Evolutionary conservation across 2,113 vertebrate species (phyloP), one percentile per base, ranked within the genome.

Genomic region (Setophaga kirtlandii): DNA sequence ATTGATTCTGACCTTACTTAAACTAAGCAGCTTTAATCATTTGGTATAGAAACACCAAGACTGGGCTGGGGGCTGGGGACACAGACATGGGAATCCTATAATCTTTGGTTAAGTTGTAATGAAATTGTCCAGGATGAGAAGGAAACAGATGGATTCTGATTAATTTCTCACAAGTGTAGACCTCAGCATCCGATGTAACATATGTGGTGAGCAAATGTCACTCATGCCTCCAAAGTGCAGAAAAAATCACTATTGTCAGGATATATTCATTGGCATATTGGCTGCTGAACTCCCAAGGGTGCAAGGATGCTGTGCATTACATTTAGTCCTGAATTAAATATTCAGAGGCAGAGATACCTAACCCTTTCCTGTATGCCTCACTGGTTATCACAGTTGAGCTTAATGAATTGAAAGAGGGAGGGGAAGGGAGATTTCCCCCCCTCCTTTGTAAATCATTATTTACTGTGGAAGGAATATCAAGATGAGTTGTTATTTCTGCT

Each of bases 141-240:
- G 96, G 97, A 95, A 98, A 97, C 98, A 98, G 98, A 98, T 98
- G 98, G 98, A 98, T 98, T 97, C 98, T 98, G 98, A 98, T 98
- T 98, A 98, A 98, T 98, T 98, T 97, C 97, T 96, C 94, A 95
- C 97, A 95, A 97, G 95, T 95, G 93, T 96, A 97, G 95, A 95
- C 88, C 96, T 96, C 87, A 89, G 83, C 96, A 97, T 94, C 96
- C 92, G 85, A 95, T 94, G 95, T 67, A 97, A 97, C 96, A 97
- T 96, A 96, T 97, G 95, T 88, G 97, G 84, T 74, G 87, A 96
- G 82, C 96, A 92, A 96, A 97, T 96, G 96, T 92, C 90, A 94
- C 90, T 93, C 93, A 94, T 91, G 94, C 93, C 91, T 90, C 80
- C 88, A 59, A 95, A 94, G 87, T 84, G 89, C 77, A 95, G 92